Conservation (phyloP, 2,113 vertebrate genomes). For the Gadus chalcogrammus region DNA sequence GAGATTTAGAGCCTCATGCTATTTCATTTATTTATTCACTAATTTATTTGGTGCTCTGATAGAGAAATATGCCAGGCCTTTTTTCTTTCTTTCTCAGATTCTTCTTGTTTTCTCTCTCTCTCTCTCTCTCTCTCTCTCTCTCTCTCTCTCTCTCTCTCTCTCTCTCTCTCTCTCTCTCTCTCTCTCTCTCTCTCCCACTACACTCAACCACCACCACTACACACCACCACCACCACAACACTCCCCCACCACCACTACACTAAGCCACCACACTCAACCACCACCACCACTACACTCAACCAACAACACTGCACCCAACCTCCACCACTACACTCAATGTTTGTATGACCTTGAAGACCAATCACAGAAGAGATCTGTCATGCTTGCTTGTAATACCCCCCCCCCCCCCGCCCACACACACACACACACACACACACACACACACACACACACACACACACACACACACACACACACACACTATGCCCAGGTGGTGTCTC, state of each 20-base stretch:
- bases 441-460: too few relatives aligned
- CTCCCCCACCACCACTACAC: too few relatives aligned
- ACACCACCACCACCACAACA: too few relatives aligned
- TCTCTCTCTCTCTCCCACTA: constrained; percentile 6
- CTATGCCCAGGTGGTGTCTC: background rate
- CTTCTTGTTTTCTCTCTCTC: too few relatives aligned
- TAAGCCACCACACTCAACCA: constrained; percentile 16
- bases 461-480: too few relatives aligned
- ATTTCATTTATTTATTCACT: background rate
- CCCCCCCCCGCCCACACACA: too few relatives aligned
- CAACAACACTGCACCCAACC: too few relatives aligned
- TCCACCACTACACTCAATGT: background rate
- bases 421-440: too few relatives aligned
- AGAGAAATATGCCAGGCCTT: too few relatives aligned
- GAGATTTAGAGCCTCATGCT: background rate
- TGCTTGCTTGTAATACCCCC: background rate
- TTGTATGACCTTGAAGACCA: constrained; percentile 53
- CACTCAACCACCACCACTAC: background rate
- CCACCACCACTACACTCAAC: constrained; percentile 29
- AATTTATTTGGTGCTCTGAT: background rate
- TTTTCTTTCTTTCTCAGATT: too few relatives aligned
- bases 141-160: too few relatives aligned
- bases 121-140: too few relatives aligned
- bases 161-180: constrained; percentile 3
- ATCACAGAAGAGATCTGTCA: constrained; percentile 55